Base-by-base conservation (phyloP, 2,888 invertebrate species). In the Trichogramma dendrolimi region DNA sequence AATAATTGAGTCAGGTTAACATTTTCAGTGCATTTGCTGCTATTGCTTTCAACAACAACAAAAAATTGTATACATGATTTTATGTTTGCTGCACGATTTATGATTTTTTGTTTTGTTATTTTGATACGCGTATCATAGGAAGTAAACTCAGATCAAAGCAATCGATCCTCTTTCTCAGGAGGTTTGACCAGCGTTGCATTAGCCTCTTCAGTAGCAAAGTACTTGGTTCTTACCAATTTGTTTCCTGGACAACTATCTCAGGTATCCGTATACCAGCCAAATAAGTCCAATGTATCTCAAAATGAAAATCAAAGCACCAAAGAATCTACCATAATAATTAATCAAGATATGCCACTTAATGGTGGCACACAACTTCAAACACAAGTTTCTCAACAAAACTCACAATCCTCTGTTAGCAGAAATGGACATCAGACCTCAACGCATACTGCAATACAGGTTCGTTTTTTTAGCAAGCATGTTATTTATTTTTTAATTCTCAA, bases 151-250 rank as follows among this genome's bases (percentile, higher is more conserved):
- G 76, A 75, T 76, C 77, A 78, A 71, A 75, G 75, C 71, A 74
- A 74, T 75, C 76, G 77, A 71, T 71, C 78, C 70, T 72, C 76
- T 65, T 78, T 77, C 71, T 76, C 75, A 69, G 74, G 74, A 69
- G 74, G 73, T 73, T 71, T 78, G 75, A 71, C 76, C 70, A 74
- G 73, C 65, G 87, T 89, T 73, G 87, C 89, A 74, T 83, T 88
- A 81, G 79, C 78, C 63, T 62, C 62, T 14, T 63, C 63, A 7
- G 61, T 66, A 62, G 89, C 90, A 68, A 91, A 91, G 80, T 91
- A 90, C 79, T 91, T 90, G 90, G 90, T 91, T 75, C 85, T 91
- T 78, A 90, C 90, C 66, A 90, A 90, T 83, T 82, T 91, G 69
- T 87, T 90, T 76, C 90, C 90, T 60, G 87, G 88, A 62, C 88